Evolutionary conservation across 2,113 vertebrate species (phyloP).

Genomic region (Anser cygnoides): DNA sequence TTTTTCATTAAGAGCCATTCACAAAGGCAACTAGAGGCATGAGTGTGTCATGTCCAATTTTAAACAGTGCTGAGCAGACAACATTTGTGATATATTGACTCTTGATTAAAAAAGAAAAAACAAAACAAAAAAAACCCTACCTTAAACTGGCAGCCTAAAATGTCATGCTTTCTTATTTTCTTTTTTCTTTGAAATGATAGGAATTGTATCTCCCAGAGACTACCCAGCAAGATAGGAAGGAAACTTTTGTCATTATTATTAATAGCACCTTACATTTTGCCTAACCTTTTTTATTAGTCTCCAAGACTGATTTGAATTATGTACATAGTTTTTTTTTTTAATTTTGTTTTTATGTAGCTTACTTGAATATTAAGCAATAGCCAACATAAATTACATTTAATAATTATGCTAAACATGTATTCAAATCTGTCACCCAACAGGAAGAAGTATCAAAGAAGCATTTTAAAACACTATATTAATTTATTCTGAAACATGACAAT

Average conservation of each 20-base stretch:
- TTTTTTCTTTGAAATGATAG: background rate
- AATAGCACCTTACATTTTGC: background rate
- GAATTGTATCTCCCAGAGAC: background rate
- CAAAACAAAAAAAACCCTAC: background rate
- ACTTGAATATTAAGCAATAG: background rate
- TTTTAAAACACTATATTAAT: background rate
- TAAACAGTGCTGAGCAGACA: background rate
- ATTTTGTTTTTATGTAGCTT: background rate
- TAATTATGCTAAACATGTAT: background rate
- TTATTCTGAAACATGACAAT: background rate
- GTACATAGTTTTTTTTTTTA: background rate
- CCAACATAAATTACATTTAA: background rate
- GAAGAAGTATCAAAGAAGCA: background rate
- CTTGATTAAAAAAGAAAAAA: background rate
- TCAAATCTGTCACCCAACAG: background rate
- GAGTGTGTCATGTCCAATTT: background rate
- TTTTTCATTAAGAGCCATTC: background rate
- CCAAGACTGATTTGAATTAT: background rate
- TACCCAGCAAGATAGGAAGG: background rate
- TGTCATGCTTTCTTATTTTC: background rate
- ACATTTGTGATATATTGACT: background rate
- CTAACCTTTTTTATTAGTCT: background rate
- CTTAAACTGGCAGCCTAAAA: background rate
- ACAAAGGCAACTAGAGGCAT: background rate
- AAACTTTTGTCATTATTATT: background rate